These are phyloP conservation scores for Drosophila barbarae DNA, from an alignment of 2,888 invertebrate species.

Conservation along the genomic window DNA sequence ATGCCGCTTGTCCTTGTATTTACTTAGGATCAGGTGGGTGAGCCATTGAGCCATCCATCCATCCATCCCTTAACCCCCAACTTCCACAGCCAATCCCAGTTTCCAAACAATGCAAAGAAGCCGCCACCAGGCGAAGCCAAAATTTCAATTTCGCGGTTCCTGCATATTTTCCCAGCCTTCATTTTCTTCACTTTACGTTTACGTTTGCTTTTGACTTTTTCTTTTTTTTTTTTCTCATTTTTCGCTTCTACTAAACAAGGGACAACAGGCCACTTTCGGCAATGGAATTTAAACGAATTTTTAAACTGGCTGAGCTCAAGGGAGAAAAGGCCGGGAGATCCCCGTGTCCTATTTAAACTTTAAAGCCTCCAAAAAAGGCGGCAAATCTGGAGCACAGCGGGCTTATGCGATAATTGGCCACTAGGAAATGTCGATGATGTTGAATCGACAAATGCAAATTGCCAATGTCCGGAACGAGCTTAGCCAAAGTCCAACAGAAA, in stretches of 20 bases:
- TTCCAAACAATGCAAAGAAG: slow-evolving; percentile 68
- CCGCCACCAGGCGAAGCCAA: slow-evolving; percentile 68
- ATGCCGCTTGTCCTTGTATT: slow-evolving; percentile 63
- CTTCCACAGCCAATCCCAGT: neutral
- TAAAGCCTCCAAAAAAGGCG: slow-evolving; percentile 38
- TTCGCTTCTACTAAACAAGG: slow-evolving; percentile 8
- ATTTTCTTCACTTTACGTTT: slow-evolving; percentile 20
- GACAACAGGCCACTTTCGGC: slow-evolving; percentile 31
- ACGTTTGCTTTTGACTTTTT: slow-evolving; percentile 34
- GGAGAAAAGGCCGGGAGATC: neutral
- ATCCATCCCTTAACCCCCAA: slow-evolving; percentile 7
- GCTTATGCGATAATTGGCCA: slow-evolving; percentile 74
- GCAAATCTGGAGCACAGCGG: slow-evolving; percentile 31
- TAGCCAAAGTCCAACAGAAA: slow-evolving; percentile 53
- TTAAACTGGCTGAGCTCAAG: slow-evolving; percentile 32
- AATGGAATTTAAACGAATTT: slow-evolving; percentile 75
- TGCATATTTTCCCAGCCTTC: slow-evolving; percentile 72
- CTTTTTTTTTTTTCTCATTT: neutral
- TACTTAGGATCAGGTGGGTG: slow-evolving; percentile 79
- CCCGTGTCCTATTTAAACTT: slow-evolving; percentile 44
- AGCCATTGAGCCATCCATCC: slow-evolving; percentile 26
- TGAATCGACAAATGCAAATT: slow-evolving; percentile 60
- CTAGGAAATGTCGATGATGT: slow-evolving; percentile 65
- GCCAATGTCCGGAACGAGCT: slow-evolving; percentile 69
- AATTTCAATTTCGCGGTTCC: slow-evolving; percentile 72